Percentiles rank a stretch among this genome's conserved stretches.
Conservation (phyloP, 2,113 vertebrate species). For the Salvelinus alpinus region DNA sequence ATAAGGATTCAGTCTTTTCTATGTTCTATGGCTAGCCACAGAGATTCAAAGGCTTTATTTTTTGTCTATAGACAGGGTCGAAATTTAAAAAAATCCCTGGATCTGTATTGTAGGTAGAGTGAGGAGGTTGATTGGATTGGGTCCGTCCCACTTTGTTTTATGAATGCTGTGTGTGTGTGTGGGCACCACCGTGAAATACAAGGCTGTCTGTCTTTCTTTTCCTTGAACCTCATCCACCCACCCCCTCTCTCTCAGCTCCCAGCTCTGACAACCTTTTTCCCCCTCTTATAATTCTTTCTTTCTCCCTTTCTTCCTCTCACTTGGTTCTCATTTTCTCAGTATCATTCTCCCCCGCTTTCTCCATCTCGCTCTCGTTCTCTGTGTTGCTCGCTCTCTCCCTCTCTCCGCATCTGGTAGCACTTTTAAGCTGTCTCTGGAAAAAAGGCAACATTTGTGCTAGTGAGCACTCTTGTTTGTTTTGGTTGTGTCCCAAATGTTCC, state of each 20-base stretch:
- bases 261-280: not conserved
- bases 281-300: not conserved
- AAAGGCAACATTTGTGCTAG: conserved; percentile 19
- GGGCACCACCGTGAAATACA: not conserved
- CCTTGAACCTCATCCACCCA: not conserved
- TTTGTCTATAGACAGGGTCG: not conserved
- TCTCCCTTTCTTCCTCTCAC: not conserved
- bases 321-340: not conserved
- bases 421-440: conserved; percentile 5
- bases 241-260: not conserved
- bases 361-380: conserved; percentile 17
- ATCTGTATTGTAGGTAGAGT: no score
- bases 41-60: conserved; percentile 8
- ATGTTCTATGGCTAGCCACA: not conserved
- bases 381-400: not conserved
- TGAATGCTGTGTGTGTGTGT: not conserved
- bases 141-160: no score
- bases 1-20: conserved; percentile 3
- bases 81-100: no score
- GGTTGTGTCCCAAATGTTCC: conserved; percentile 2
- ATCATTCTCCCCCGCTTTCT: conserved; percentile 7
- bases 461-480: conserved; percentile 20
- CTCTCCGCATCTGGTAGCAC: conserved; percentile 23
- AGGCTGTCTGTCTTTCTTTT: not conserved
- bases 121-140: no score